Evolutionary conservation across 2,888 invertebrate species (phyloP), one percentile per base, ranked within the genome.

Genomic region (Conistra vaccinii): DNA sequence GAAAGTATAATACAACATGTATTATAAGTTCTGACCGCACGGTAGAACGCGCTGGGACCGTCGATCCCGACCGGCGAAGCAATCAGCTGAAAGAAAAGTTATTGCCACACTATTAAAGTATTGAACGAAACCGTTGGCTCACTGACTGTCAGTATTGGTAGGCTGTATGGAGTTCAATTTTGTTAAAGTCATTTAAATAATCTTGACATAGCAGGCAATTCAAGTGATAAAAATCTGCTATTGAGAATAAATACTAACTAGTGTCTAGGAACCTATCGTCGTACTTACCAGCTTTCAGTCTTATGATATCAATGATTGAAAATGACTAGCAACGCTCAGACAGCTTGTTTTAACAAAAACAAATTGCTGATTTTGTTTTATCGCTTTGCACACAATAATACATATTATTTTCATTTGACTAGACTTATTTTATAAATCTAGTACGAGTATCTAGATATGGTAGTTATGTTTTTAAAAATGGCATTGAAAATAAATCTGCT

Each of bases 71-170:
- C 86, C 90, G 89, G 80, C 80, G 91, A 85, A 88, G 91, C 89
- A 89, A 90, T 89, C 90, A 91, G 94, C 96, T 96, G 96, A 94
- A 96, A 96, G 94, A 94, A 96, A 94, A 96, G 89, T 94, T 90
- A 93, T 91, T 91, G 86, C 88, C 89, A 92, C 80, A 92, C 90
- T 78, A 88, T 92, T 92, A 91, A 92, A 93, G 93, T 93, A 92
- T 94, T 92, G 92, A 93, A 93, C 92, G 92, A 91, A 93, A 95
- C 94, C 91, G 66, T 81, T 84, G 71, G 84, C 85, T 77, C 80
- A 76, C 78, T 76, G 62, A 86, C 87, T 89, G 87, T 67, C 81
- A 60, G 67, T 86, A 87, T 86, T 84, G 85, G 69, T 76, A 73
- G 57, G 29, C 66, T 68, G 88, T 73, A 69, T 81, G 5, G 81